Evolutionary conservation across 2,797 vertebrate genomes (phyloP).

Genomic region (Sebastes minor): DNA sequence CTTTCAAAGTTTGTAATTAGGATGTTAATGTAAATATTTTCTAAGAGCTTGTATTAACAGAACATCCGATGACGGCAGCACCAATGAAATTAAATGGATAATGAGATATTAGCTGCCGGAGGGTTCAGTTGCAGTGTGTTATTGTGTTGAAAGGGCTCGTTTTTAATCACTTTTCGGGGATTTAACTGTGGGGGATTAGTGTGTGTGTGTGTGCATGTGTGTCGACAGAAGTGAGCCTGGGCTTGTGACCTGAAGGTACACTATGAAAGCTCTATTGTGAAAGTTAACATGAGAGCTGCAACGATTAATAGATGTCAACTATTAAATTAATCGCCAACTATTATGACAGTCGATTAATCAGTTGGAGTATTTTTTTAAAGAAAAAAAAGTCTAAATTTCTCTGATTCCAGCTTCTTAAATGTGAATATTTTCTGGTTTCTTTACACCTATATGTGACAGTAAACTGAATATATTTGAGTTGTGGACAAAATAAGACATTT

Average conservation of each 20-base stretch:
- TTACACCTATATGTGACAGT: too few species aligned
- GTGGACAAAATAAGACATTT: too few species aligned
- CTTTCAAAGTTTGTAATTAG: not conserved
- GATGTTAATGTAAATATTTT: not conserved
- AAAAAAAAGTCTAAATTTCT: too few species aligned
- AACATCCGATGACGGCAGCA: not conserved
- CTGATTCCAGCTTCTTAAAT: too few species aligned
- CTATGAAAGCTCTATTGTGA: constrained; percentile 14
- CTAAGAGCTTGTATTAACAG: not conserved
- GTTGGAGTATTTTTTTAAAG: too few species aligned
- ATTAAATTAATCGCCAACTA: too few species aligned
- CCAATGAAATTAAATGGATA: constrained; percentile 12
- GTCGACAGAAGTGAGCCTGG: not conserved
- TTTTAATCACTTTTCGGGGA: constrained; percentile 56
- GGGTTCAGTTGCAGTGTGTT: not conserved
- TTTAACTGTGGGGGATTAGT: constrained; percentile 39
- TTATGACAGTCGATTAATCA: too few species aligned
- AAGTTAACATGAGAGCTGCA: not conserved
- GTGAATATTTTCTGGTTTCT: too few species aligned
- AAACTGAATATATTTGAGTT: too few species aligned
- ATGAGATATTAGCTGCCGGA: not conserved
- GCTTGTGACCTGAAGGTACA: not conserved
- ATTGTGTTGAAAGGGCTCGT: constrained; percentile 25
- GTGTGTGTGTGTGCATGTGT: not conserved
- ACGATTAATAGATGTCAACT: too few species aligned